These are phyloP conservation scores for Apamea crenata DNA, from an alignment of 2,888 invertebrate species.

Conservation along the genomic window DNA sequence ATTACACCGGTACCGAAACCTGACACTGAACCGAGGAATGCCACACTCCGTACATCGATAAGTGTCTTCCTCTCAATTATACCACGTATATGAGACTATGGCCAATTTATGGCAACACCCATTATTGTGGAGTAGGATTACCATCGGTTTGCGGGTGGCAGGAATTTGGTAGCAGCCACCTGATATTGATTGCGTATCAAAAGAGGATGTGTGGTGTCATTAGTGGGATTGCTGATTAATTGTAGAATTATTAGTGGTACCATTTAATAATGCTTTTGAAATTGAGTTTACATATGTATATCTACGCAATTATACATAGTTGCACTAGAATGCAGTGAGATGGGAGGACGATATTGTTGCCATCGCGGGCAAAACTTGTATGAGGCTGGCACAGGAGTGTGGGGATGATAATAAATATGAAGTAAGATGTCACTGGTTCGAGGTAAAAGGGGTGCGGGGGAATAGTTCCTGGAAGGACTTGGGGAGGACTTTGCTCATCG, in stretches of 20 bases:
- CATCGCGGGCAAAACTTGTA: no score
- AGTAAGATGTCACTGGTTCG: no score
- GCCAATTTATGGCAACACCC: slow-evolving; percentile 25
- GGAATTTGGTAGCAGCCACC: slow-evolving; percentile 20
- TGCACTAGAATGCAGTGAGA: no score
- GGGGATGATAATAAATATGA: no score
- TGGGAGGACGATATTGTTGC: no score
- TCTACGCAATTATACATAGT: no score
- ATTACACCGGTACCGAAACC: background rate
- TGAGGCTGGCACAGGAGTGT: no score
- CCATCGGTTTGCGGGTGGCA: slow-evolving; percentile 26
- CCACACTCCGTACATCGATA: slow-evolving; percentile 27
- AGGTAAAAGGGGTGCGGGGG: no score
- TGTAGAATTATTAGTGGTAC: background rate
- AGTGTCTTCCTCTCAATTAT: slow-evolving; percentile 50
- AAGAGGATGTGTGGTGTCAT: background rate
- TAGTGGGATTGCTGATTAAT: background rate
- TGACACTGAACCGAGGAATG: slow-evolving; percentile 29
- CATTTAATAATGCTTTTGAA: background rate
- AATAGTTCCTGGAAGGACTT: no score
- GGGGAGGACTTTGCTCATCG: no score
- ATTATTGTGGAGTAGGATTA: slow-evolving; percentile 36
- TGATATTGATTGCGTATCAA: slow-evolving; percentile 25
- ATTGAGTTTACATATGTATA: background rate
- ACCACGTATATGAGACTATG: slow-evolving; percentile 10